Evolutionary conservation across 2,797 vertebrate genomes (phyloP).

Genomic region (Malacoraja senta): DNA sequence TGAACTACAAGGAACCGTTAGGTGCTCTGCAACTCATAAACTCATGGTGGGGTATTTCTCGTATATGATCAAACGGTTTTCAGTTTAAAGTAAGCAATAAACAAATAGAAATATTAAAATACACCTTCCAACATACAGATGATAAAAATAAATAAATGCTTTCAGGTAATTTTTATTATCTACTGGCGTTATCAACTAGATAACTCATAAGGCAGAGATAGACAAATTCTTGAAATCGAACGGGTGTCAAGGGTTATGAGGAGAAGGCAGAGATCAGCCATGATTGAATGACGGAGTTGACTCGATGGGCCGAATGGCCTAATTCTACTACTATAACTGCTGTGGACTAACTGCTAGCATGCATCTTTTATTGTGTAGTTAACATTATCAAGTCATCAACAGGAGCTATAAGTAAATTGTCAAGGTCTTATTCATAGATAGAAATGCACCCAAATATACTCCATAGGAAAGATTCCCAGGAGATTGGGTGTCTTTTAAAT

Average conservation of each 20-base stretch:
- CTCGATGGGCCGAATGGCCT: too few relatives aligned
- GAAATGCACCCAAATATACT: neutral
- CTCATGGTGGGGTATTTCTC: neutral
- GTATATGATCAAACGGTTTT: neutral
- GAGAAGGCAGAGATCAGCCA: too few relatives aligned
- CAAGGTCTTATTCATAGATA: neutral
- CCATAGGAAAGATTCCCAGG: neutral
- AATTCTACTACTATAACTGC: too few relatives aligned
- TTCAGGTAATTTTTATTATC: neutral
- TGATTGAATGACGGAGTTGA: too few relatives aligned
- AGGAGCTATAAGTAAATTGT: neutral
- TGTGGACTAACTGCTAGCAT: neutral
- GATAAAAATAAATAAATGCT: neutral
- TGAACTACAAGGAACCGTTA: neutral
- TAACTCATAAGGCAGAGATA: neutral
- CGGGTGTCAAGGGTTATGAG: too few relatives aligned
- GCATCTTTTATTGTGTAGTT: neutral
- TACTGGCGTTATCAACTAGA: neutral
- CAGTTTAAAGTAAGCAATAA: neutral
- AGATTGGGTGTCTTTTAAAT: neutral
- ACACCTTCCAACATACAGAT: neutral
- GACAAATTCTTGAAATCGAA: too few relatives aligned
- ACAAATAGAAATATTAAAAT: neutral
- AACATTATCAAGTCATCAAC: neutral
- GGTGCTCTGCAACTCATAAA: neutral